Conservation (phyloP, 2,113 vertebrate species). For the Rhinolophus ferrumequinum region DNA sequence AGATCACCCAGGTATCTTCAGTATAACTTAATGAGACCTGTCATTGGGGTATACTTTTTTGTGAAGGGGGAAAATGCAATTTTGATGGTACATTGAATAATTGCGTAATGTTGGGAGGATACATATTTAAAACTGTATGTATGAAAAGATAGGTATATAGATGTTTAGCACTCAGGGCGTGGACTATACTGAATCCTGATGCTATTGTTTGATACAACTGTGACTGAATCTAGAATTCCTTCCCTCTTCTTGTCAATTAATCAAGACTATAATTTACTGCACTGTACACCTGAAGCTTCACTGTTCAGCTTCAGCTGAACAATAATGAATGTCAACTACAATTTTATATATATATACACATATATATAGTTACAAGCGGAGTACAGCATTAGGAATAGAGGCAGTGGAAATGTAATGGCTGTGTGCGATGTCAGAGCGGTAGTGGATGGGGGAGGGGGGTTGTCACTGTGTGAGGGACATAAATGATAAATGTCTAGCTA, state of each 20-base stretch:
- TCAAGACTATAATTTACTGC: background rate
- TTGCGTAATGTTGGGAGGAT: background rate
- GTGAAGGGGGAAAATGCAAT: background rate
- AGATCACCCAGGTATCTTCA: background rate
- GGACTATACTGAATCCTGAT: background rate
- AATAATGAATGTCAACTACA: no score
- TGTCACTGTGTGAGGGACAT: no score
- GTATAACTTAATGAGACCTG: background rate
- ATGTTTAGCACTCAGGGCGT: background rate
- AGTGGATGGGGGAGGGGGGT: no score
- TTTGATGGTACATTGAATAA: background rate
- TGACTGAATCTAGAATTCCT: constrained; percentile 18
- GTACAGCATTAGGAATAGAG: no score
- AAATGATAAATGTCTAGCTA: no score
- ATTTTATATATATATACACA: no score
- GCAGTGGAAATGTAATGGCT: no score
- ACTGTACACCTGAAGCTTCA: no score
- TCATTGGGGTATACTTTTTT: background rate
- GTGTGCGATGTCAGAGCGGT: no score
- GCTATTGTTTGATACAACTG: background rate
- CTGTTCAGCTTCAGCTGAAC: no score
- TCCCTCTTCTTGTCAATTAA: constrained; percentile 9
- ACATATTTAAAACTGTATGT: background rate
- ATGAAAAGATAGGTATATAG: background rate
- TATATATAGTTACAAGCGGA: no score